These are phyloP conservation scores for Notoglanidium macrostoma DNA, from an alignment of 2,797 vertebrate species.

Conservation along the genomic window DNA sequence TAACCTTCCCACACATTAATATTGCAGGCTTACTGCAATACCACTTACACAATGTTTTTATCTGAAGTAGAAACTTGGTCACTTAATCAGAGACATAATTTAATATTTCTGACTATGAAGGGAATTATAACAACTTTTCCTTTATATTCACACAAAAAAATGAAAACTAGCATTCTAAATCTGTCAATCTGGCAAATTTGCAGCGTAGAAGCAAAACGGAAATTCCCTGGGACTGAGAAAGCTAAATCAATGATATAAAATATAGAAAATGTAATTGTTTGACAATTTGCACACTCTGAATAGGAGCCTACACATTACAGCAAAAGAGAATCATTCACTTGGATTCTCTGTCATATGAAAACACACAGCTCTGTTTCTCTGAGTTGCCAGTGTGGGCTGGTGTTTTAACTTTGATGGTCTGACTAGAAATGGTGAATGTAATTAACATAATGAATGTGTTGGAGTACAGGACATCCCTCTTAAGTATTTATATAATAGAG, in stretches of 20 bases:
- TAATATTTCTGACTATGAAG: background rate
- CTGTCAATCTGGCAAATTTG: background rate
- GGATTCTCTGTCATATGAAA: background rate
- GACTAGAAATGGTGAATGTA: conserved; percentile 38
- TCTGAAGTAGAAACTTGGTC: background rate
- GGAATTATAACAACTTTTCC: background rate
- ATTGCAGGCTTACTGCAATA: background rate
- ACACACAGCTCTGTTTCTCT: conserved; percentile 14
- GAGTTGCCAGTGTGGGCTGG: conserved; percentile 12
- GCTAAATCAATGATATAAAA: background rate
- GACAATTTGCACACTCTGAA: conserved; percentile 3
- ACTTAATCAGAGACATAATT: background rate
- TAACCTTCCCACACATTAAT: background rate
- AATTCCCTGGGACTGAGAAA: background rate
- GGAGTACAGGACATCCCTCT: conserved; percentile 1
- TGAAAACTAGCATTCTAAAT: background rate
- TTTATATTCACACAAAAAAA: background rate
- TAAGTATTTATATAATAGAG: background rate
- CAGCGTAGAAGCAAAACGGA: background rate
- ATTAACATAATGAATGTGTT: conserved; percentile 29
- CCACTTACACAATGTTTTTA: background rate
- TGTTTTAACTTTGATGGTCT: background rate
- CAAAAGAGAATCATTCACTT: conserved; percentile 26
- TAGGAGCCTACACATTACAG: conserved; percentile 34
- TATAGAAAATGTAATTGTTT: background rate